Conservation (phyloP, 2,888 invertebrate species). For the Cheilosia grossa region DNA sequence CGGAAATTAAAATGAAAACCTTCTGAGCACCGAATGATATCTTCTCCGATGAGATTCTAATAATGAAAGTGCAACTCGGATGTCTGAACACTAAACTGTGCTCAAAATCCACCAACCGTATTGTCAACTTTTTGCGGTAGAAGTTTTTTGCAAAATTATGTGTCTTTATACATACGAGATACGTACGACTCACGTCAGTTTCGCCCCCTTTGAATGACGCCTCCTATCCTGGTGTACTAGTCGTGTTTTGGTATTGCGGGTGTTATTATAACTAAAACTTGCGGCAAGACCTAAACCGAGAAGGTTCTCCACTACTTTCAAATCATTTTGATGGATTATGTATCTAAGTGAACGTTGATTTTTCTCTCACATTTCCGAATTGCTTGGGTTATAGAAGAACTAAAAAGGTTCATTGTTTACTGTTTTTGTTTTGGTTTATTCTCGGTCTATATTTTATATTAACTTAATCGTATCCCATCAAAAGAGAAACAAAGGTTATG, state of each 20-base stretch:
- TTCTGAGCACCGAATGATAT: slow-evolving; percentile 59
- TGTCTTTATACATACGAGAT: slow-evolving; percentile 55
- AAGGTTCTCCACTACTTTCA: slow-evolving; percentile 26
- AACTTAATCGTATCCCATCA: slow-evolving; percentile 50
- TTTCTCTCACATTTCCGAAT: slow-evolving; percentile 46
- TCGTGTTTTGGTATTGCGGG: slow-evolving; percentile 41
- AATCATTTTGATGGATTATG: slow-evolving; percentile 48
- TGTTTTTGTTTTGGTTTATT: slow-evolving; percentile 53
- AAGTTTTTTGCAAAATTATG: slow-evolving; percentile 53
- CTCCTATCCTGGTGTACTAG: slow-evolving; percentile 26
- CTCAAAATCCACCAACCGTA: slow-evolving; percentile 50
- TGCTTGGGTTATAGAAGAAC: slow-evolving; percentile 48
- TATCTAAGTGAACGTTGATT: slow-evolving; percentile 30
- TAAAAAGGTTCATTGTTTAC: slow-evolving; percentile 62
- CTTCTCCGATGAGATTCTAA: slow-evolving; percentile 65
- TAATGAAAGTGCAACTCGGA: slow-evolving; percentile 66
- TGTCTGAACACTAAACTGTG: slow-evolving; percentile 54
- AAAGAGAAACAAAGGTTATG: slow-evolving; percentile 40
- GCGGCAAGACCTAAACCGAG: slow-evolving; percentile 48
- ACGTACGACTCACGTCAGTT: slow-evolving; percentile 47
- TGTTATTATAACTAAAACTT: slow-evolving; percentile 56
- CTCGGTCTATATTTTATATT: slow-evolving; percentile 49
- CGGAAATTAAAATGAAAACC: slow-evolving; percentile 70
- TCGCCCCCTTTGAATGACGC: slow-evolving; percentile 31
- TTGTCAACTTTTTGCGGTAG: slow-evolving; percentile 56